Evolutionary conservation across 2,888 invertebrate species (phyloP).

Genomic region (Antitype chi): DNA sequence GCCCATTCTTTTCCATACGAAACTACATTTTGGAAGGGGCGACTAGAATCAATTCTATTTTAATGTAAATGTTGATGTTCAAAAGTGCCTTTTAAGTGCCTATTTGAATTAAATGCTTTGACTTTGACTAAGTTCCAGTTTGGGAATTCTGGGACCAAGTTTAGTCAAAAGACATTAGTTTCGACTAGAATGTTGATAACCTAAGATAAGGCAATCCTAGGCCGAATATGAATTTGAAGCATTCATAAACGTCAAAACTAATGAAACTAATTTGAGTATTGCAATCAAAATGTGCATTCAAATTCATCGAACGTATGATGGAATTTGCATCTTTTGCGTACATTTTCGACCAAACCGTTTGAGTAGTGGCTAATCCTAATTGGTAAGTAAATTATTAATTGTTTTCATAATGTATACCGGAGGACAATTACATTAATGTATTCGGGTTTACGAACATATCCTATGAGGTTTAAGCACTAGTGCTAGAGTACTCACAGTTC

Average conservation of each 20-base stretch:
- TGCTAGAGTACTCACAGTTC: background rate
- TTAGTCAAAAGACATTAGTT: conserved; percentile 14
- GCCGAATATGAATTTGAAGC: background rate
- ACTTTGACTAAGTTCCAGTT: background rate
- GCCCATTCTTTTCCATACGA: too few relatives aligned
- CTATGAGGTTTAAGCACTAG: conserved; percentile 11
- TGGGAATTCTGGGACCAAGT: background rate
- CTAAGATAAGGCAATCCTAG: conserved; percentile 8
- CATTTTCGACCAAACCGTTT: conserved; percentile 12
- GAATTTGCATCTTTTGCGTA: conserved; percentile 38
- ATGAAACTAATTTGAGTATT: background rate
- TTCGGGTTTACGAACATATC: conserved; percentile 24
- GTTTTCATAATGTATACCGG: conserved; percentile 27
- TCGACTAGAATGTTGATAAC: background rate
- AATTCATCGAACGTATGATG: background rate
- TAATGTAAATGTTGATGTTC: too few relatives aligned
- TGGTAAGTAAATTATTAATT: conserved; percentile 46
- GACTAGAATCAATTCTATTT: too few relatives aligned
- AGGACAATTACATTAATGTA: conserved; percentile 36
- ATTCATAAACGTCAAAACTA: background rate
- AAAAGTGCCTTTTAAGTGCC: too few relatives aligned
- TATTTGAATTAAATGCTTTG: too few relatives aligned
- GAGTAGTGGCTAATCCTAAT: conserved; percentile 46
- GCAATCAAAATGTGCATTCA: conserved; percentile 18
- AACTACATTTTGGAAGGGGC: too few relatives aligned